Conservation (phyloP, 1,140 invertebrate species). For the Phortica variegata region DNA sequence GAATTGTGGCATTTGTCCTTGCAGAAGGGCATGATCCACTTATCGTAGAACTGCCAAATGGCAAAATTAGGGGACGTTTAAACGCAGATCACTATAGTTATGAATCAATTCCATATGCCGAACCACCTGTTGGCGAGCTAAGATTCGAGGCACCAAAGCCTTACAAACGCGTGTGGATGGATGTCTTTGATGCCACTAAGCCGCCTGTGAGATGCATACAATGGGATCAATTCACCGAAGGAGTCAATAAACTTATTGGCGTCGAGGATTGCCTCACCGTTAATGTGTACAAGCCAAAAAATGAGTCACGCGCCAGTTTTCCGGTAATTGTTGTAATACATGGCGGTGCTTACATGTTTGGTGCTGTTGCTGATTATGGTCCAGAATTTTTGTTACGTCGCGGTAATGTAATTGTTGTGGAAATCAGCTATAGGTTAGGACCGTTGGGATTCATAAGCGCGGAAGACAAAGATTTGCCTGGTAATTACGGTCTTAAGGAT, state of each 20-base stretch:
- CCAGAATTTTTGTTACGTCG: constrained; percentile 63
- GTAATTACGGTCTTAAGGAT: constrained; percentile 69
- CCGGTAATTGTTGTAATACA: constrained; percentile 60
- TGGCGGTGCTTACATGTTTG: constrained; percentile 59
- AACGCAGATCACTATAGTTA: constrained; percentile 56
- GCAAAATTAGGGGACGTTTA: constrained; percentile 9
- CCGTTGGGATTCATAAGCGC: constrained; percentile 65
- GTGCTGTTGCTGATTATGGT: constrained; percentile 57
- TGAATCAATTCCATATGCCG: constrained; percentile 59
- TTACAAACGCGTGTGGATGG: constrained; percentile 18
- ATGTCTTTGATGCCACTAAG: constrained; percentile 28
- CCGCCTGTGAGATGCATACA: constrained; percentile 26
- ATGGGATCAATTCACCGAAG: constrained; percentile 29
- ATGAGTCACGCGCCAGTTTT: constrained; percentile 18
- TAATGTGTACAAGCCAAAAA: constrained; percentile 51
- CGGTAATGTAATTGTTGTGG: constrained; percentile 63
- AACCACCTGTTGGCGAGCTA: constrained; percentile 56
- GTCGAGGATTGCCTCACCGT: constrained; percentile 55
- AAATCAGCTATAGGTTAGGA: constrained; percentile 67
- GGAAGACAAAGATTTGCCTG: constrained; percentile 60
- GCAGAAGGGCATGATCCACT: constrained; percentile 8
- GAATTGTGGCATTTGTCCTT: too few relatives aligned
- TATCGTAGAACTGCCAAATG: constrained; percentile 10
- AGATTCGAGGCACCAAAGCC: constrained; percentile 43
- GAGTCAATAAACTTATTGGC: constrained; percentile 26